Percentiles rank a stretch among this genome's conserved stretches.
phyloP scores from a whole-genome alignment of 1,140 invertebrate genomes.

The Diachasmimorpha longicaudata region DNA sequence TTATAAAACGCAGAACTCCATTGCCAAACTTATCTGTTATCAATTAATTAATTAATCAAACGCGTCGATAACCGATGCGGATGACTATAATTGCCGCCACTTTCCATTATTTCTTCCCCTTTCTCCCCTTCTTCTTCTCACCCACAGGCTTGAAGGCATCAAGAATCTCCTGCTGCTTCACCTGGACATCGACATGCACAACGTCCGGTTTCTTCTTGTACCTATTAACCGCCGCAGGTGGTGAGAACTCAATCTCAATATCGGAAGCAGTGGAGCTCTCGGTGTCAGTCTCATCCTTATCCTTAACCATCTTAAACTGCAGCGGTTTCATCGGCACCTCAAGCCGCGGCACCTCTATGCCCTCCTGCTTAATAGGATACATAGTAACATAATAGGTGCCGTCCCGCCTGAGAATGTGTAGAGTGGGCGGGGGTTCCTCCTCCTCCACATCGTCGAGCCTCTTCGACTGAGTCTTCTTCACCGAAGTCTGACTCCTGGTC shows the following conservation, averaged over 20 bases:
- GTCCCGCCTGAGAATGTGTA: slow-evolving; percentile 51
- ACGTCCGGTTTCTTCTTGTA: slow-evolving; percentile 54
- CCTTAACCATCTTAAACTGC: slow-evolving; percentile 54
- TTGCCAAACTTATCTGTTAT: too few species aligned
- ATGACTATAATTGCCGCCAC: too few species aligned
- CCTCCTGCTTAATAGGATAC: slow-evolving; percentile 51
- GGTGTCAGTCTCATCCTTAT: slow-evolving; percentile 42
- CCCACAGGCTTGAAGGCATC: slow-evolving; percentile 39
- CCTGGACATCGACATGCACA: slow-evolving; percentile 55
- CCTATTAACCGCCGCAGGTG: slow-evolving; percentile 50
- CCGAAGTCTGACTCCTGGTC: slow-evolving; percentile 30
- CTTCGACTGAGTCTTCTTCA: slow-evolving; percentile 26
- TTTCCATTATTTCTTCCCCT: slow-evolving; percentile 19
- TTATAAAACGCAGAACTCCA: too few species aligned
- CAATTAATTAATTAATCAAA: too few species aligned
- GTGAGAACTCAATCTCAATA: slow-evolving; percentile 60
- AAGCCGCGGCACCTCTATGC: slow-evolving; percentile 31
- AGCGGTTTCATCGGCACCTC: slow-evolving; percentile 52
- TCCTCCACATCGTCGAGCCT: slow-evolving; percentile 34
- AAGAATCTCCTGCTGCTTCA: slow-evolving; percentile 55
- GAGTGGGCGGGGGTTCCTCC: slow-evolving; percentile 47
- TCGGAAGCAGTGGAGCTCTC: slow-evolving; percentile 56
- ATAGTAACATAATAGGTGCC: slow-evolving; percentile 57
- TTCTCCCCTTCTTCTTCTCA: slow-evolving; percentile 30
- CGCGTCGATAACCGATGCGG: too few species aligned